Percentiles rank a stretch among this genome's conserved stretches.
Evolutionary conservation across 2,797 vertebrate genomes (phyloP).

Genomic region (Pyrocephalus nanus): DNA sequence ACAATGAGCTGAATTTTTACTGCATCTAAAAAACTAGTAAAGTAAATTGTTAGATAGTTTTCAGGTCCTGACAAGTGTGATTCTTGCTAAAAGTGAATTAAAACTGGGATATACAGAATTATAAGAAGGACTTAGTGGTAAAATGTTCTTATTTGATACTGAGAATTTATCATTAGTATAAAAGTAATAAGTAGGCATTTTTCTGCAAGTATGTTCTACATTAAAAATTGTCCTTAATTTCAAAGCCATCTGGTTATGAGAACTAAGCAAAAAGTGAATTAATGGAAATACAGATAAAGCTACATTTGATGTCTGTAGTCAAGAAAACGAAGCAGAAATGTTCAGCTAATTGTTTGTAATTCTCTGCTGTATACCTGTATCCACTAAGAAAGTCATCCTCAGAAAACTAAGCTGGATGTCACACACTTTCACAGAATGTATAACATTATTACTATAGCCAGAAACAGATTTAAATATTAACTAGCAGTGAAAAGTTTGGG

Average conservation of each 20-base stretch:
- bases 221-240: slow-evolving; percentile 22
- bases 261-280: slow-evolving; percentile 26
- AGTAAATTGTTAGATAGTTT: slow-evolving; percentile 24
- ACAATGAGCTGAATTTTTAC: neutral
- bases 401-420: neutral
- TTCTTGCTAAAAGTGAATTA: neutral
- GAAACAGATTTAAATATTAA: neutral
- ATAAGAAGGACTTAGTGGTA: neutral
- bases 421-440: neutral
- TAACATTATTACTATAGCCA: neutral
- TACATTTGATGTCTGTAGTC: neutral
- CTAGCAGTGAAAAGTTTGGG: neutral
- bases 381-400: slow-evolving; percentile 5
- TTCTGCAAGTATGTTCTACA: slow-evolving; percentile 8
- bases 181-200: neutral
- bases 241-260: slow-evolving; percentile 9
- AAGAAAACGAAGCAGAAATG: slow-evolving; percentile 44
- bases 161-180: neutral
- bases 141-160: slow-evolving; percentile 8
- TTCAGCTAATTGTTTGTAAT: slow-evolving; percentile 29
- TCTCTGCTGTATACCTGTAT: neutral
- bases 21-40: slow-evolving; percentile 21
- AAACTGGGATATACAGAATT: neutral
- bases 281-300: slow-evolving; percentile 46
- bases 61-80: slow-evolving; percentile 3